phyloP scores from a whole-genome alignment of 2,888 invertebrate species.

The Slavum lentiscoides region DNA sequence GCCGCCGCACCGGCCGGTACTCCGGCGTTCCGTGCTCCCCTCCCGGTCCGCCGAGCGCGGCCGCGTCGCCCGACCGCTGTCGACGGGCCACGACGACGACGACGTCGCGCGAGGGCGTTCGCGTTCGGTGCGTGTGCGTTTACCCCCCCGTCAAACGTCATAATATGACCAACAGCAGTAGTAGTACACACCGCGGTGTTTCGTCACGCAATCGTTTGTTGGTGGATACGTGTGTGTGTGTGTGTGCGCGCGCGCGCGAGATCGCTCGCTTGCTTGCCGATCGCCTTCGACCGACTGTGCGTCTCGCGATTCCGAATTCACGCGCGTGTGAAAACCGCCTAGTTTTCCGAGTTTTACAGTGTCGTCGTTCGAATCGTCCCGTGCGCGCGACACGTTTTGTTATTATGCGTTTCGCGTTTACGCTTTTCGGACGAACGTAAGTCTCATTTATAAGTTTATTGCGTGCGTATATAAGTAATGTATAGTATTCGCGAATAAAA shows the following conservation, averaged over 20 bases:
- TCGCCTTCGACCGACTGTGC: not conserved
- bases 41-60: not conserved
- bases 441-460: not conserved
- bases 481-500: not conserved
- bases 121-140: slow-evolving; percentile 28
- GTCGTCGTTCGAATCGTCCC: not conserved
- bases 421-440: slow-evolving; percentile 21
- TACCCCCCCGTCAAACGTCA: slow-evolving; percentile 9
- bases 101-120: slow-evolving; percentile 33
- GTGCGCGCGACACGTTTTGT: not conserved
- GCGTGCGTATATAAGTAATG: not conserved
- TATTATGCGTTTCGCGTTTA: not conserved
- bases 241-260: too few relatives aligned
- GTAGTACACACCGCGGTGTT: slow-evolving; percentile 9
- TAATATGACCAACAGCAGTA: not conserved
- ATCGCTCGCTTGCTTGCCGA: not conserved
- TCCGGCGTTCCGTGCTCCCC: not conserved
- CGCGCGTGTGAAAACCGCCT: slow-evolving; percentile 22
- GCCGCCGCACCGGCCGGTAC: not conserved
- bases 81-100: slow-evolving; percentile 32
- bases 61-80: not conserved
- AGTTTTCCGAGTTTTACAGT: not conserved
- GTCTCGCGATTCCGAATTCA: not conserved
- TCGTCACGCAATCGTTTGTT: not conserved
- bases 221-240: too few relatives aligned